Percentiles rank a stretch among this genome's conserved stretches.
Evolutionary conservation across 2,797 vertebrate genomes (phyloP).

Genomic region (Vireo griseus): DNA sequence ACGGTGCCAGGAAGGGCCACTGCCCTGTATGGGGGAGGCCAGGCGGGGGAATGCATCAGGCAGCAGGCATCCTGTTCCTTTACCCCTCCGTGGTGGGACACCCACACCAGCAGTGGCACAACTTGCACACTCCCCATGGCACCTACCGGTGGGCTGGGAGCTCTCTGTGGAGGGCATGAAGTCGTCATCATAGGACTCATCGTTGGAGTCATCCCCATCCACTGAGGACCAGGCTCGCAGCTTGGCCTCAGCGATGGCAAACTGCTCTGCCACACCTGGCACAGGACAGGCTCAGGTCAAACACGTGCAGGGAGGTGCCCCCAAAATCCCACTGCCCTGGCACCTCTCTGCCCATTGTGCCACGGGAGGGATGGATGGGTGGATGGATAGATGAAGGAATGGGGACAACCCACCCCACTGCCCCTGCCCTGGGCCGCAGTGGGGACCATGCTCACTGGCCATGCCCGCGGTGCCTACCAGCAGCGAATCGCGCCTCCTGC

Average conservation of each 20-base stretch:
- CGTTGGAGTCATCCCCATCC: conserved; percentile 93
- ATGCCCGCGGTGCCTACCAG: conserved; percentile 71
- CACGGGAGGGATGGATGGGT: fast-evolving
- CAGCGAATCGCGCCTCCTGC: conserved; percentile 94
- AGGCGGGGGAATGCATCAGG: background rate
- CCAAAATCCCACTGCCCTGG: background rate
- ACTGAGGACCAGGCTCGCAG: conserved; percentile 96
- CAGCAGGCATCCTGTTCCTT: fast-evolving
- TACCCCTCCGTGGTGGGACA: background rate
- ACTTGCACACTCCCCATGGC: fast-evolving
- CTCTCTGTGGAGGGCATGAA: conserved; percentile 83
- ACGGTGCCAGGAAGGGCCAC: background rate
- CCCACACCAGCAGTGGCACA: background rate
- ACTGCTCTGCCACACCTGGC: conserved; percentile 84
- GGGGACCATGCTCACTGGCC: fast-evolving
- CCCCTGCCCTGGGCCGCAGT: fast-evolving
- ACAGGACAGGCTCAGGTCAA: background rate
- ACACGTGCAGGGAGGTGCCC: fast-evolving
- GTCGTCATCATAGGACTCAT: conserved; percentile 95
- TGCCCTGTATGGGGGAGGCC: background rate
- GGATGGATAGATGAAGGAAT: background rate
- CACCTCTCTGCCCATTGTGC: background rate
- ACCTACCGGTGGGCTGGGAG: conserved; percentile 72
- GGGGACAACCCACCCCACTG: background rate
- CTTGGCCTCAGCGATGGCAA: conserved; percentile 95